Evolutionary conservation across 30 jellyfish, hydroid and myxozoan genomes (phyloP), one percentile per base, ranked within the genome.

Genomic region (Cassiopea xamachana): DNA sequence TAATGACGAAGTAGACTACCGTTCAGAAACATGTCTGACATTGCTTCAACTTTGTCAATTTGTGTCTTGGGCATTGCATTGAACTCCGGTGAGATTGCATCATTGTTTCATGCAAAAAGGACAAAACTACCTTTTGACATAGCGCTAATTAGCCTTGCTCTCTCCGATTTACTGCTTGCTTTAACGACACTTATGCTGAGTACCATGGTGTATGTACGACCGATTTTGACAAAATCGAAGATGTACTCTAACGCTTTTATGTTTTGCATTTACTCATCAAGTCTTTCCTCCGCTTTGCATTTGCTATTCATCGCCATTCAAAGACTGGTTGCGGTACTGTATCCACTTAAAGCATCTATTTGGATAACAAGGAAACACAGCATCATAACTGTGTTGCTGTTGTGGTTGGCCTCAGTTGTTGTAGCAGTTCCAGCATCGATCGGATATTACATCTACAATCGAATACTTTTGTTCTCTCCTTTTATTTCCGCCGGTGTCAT

Each of bases 271-370:
- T 51, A 51, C 74, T 17, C 80, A 7, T 71, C 80, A 27, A 71
- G 58, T 13, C 77, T 68, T 13, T 39, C 85, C 19, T 44, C 85
- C 16, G 85, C 85, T n/a, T 46, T 44, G 71, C 85, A 76, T 47
- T 43, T 76, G 61, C 67, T 58, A 7, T 76, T 76, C 69, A 76
- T 76, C 27, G 85, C 85, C 8, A 76, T 76, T 46, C 85, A 76
- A 76, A 76, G 85, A n/a, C 71, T 76, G 70, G 19, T 76, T 1
- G 85, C 85, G 46, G 85, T 76, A 7, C 12, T 47, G 8, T 45
- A 46, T 15, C 85, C 85, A 7, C 12, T 76, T 5, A 46, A 76
- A n/a, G 43, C 6, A 12, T 58, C 71, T 7, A 10, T 76, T 45
- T 76, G 69, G 71, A 45, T 76, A 18, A 76, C 17, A 44, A 45